Evolutionary conservation across 2,113 vertebrate genomes (phyloP).

Genomic region (Oreochromis spilurus): DNA sequence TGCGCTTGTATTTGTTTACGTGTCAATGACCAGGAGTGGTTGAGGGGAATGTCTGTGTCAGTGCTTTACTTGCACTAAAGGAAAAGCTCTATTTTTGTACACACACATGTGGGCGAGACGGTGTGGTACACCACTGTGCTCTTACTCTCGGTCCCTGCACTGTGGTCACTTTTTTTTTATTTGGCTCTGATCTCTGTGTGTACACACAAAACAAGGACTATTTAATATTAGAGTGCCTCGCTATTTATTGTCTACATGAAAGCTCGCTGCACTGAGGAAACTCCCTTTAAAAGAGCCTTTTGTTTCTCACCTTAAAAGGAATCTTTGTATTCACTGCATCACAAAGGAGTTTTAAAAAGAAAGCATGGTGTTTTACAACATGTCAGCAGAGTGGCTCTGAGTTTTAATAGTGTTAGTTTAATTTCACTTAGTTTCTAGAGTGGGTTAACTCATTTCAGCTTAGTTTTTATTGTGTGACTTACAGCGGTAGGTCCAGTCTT

Average conservation of each 20-base stretch:
- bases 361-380: background rate
- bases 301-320: background rate
- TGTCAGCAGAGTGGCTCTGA: background rate
- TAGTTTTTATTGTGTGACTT: background rate
- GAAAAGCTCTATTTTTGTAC: constrained; percentile 31
- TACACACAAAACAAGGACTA: background rate
- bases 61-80: constrained; percentile 7
- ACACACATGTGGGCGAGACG: background rate
- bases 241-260: background rate
- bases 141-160: background rate
- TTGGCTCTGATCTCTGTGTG: background rate
- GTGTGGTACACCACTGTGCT: background rate
- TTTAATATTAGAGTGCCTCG: background rate
- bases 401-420: background rate
- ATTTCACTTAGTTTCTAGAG: background rate
- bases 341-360: background rate
- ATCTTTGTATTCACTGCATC: background rate
- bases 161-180: constrained; percentile 18
- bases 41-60: constrained; percentile 42
- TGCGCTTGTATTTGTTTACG: constrained; percentile 47
- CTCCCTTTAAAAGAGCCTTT: background rate
- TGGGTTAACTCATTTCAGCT: background rate
- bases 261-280: background rate
- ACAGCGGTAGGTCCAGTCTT: background rate
- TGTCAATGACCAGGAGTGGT: constrained; percentile 62